These are phyloP conservation scores for Ruditapes philippinarum DNA, from an alignment of 1,140 invertebrate genomes.

Conservation along the genomic window DNA sequence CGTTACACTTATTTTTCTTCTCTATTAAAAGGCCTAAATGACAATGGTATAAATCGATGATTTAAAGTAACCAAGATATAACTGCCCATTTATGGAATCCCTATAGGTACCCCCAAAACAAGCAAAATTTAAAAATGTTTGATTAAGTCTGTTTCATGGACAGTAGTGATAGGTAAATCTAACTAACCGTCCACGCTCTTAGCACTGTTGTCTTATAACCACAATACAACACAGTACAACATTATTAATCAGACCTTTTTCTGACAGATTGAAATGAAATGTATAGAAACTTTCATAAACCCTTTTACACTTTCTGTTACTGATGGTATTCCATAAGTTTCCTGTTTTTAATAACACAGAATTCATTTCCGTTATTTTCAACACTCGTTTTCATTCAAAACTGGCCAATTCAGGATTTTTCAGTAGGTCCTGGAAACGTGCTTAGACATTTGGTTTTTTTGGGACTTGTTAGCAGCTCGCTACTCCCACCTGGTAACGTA, in stretches of 20 bases:
- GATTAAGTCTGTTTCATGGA: too few species aligned
- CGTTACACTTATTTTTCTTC: too few species aligned
- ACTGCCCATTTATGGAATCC: too few species aligned
- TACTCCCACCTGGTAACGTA: not conserved
- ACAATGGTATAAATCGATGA: too few species aligned
- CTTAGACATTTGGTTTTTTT: slow-evolving; percentile 10
- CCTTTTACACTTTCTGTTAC: slow-evolving; percentile 31
- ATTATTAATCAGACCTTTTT: slow-evolving; percentile 15
- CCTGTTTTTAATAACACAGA: not conserved
- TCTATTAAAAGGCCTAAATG: too few species aligned
- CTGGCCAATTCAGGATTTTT: slow-evolving; percentile 42
- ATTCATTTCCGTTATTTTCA: slow-evolving; percentile 43
- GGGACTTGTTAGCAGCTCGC: not conserved
- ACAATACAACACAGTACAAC: slow-evolving; percentile 5
- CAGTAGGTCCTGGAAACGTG: not conserved
- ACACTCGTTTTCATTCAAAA: slow-evolving; percentile 15
- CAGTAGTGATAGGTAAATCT: too few species aligned
- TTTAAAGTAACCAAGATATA: too few species aligned
- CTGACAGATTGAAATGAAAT: slow-evolving; percentile 47
- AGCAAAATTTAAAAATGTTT: too few species aligned
- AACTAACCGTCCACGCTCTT: too few species aligned
- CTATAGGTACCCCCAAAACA: too few species aligned
- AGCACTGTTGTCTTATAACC: too few species aligned
- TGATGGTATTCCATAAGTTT: not conserved
- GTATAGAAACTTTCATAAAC: slow-evolving; percentile 35